Evolutionary conservation across 2,888 invertebrate species (phyloP), one percentile per base, ranked within the genome.

Genomic region (Eupithecia abbreviata): DNA sequence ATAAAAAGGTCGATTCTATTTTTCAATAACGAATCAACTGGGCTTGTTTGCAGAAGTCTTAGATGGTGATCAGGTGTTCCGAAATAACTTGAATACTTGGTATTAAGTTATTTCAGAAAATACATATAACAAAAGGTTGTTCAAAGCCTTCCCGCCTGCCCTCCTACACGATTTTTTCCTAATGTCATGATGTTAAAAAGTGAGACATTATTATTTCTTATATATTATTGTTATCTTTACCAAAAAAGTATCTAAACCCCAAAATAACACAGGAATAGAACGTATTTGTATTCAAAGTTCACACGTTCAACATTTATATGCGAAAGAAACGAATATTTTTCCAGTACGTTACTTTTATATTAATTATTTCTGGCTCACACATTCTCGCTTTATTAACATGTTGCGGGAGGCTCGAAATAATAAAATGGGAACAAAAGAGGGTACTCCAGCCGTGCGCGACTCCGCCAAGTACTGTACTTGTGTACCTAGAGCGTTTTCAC

Each of bases 381-480:
- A 83, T 84, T 83, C 85, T 78, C 82, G 79, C 85, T 89, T 86
- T 89, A 89, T 89, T 87, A 89, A 84, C 86, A 84, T 83, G 84
- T 84, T 82, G 76, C 83, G 83, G 83, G 81, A 81, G 75, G 77
- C 71, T 68, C 82, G 82, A 86, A 88, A 89, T 89, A 87, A 88
- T 87, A 85, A 87, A 88, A 84, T 81, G 83, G 80, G 83, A 86
- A 89, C 89, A 90, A 90, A 89, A 86, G 85, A 77, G 77, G 76
- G 81, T 84, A 85, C 88, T 89, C 87, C 83, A 72, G 55, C 15
- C 71, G 68, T 45, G 66, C 49, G 42, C 71, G 71, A 45, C 73
- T 72, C 9, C 42, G 18, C 72, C 55, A 30, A 72, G 74, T 47
- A 66, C 68, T 65, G 47, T 65, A 18, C 62, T 62, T 12, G 58